These are phyloP conservation scores for Drosophila watanabei DNA, from an alignment of 1,140 invertebrate genomes.

Conservation along the genomic window DNA sequence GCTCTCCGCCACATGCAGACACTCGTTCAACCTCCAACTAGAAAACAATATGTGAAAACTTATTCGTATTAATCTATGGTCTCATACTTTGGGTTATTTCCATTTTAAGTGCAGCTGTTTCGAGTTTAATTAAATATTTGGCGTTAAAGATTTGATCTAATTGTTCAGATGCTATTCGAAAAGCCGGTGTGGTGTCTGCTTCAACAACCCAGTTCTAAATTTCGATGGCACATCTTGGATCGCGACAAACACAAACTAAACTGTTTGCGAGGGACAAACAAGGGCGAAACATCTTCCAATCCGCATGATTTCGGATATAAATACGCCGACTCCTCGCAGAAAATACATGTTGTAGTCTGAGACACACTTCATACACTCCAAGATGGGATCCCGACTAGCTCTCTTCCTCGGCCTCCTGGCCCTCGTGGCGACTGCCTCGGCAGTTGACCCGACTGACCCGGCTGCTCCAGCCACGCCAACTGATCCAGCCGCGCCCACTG, in stretches of 20 bases:
- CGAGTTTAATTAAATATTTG: not conserved
- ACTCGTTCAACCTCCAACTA: too few relatives aligned
- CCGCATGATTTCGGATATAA: not conserved
- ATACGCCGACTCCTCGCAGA: not conserved
- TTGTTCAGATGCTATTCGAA: not conserved
- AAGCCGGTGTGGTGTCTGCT: not conserved
- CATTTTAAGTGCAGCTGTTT: not conserved
- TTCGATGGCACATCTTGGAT: not conserved
- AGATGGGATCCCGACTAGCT: slow-evolving; percentile 9
- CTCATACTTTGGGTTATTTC: not conserved
- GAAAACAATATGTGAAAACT: not conserved
- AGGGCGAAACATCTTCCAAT: not conserved
- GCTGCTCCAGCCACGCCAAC: not conserved
- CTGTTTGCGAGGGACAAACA: slow-evolving; percentile 11
- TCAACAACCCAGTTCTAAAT: not conserved
- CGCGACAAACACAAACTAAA: not conserved
- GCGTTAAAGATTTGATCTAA: not conserved
- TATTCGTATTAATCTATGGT: not conserved
- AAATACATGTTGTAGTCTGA: not conserved
- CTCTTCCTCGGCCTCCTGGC: not conserved
- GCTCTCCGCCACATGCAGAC: too few relatives aligned
- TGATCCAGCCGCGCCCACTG: not conserved
- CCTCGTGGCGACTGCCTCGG: slow-evolving; percentile 1
- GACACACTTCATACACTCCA: not conserved
- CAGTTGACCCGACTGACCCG: not conserved